Evolutionary conservation across 2,888 invertebrate genomes (phyloP).

Genomic region (Microplitis deprimator): DNA sequence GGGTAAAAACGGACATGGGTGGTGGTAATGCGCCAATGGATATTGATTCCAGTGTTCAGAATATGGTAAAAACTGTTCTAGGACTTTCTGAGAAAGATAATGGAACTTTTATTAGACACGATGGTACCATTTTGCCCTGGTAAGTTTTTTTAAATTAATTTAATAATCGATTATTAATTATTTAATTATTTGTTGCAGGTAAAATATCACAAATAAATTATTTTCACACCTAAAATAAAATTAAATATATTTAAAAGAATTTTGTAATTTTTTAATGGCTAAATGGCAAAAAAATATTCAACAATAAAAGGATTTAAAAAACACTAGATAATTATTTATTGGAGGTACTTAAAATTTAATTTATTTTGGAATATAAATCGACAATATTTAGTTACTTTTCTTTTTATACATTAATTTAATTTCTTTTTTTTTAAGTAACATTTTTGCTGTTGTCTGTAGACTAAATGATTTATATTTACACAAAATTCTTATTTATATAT

Average conservation of each 20-base stretch:
- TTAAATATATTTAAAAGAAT: too few relatives aligned
- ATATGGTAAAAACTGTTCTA: conserved; percentile 79
- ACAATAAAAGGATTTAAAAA: not conserved
- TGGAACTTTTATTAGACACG: conserved; percentile 85
- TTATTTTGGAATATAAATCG: conserved; percentile 3
- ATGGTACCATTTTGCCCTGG: conserved; percentile 84
- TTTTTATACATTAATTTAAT: not conserved
- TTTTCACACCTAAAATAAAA: too few relatives aligned
- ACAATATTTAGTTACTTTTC: not conserved
- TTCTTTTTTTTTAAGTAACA: too few relatives aligned
- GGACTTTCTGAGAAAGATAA: conserved; percentile 78
- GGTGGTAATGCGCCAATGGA: conserved; percentile 85
- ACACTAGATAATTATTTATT: not conserved
- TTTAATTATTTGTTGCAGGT: too few relatives aligned
- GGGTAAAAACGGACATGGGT: conserved; percentile 94
- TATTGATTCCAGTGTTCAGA: conserved; percentile 78
- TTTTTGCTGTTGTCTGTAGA: too few relatives aligned
- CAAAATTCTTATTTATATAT: not conserved
- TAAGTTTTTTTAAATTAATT: conserved; percentile 65
- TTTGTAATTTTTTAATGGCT: too few relatives aligned
- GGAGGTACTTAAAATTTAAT: conserved; percentile 15
- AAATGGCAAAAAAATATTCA: too few relatives aligned
- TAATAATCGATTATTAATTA: too few relatives aligned
- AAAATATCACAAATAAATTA: too few relatives aligned
- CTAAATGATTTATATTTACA: too few relatives aligned